A percentile compares a stretch with the other conserved stretches of the same genome.
These are phyloP conservation scores for Nothobranchius furzeri DNA, from an alignment of 2,113 vertebrate genomes.

Conservation along the genomic window DNA sequence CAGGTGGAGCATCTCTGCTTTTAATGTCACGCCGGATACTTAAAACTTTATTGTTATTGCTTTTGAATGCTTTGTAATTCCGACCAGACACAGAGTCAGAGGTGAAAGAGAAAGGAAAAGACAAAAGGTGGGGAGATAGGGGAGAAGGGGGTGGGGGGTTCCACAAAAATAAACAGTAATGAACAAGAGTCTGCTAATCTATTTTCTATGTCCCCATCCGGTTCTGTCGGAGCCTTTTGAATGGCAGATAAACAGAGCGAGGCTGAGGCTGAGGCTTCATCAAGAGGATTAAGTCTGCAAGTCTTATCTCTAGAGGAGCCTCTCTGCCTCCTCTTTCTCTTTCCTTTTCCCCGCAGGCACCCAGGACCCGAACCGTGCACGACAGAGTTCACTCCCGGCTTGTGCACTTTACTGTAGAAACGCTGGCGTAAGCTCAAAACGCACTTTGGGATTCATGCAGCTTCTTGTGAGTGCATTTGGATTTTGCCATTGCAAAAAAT, in stretches of 20 bases:
- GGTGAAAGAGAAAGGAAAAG: too few relatives aligned
- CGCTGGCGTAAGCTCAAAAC: constrained; percentile 19
- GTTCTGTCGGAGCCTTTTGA: constrained; percentile 66
- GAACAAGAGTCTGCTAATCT: constrained; percentile 49
- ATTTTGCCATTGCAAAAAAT: constrained; percentile 15
- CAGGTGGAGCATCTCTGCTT: too few relatives aligned
- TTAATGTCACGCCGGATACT: too few relatives aligned
- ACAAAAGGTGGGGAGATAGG: too few relatives aligned
- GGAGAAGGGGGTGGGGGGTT: too few relatives aligned
- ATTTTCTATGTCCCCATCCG: constrained; percentile 66
- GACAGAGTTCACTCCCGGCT: constrained; percentile 59
- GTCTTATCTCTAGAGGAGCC: constrained; percentile 69
- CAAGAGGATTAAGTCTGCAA: constrained; percentile 71
- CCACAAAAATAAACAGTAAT: too few relatives aligned
- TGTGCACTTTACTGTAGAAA: constrained; percentile 42
- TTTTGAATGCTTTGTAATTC: too few relatives aligned
- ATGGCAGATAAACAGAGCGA: constrained; percentile 72
- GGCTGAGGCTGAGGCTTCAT: constrained; percentile 67
- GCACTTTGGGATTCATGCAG: background rate
- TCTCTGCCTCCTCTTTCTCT: constrained; percentile 59
- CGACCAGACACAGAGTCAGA: too few relatives aligned
- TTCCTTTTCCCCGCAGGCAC: constrained; percentile 38
- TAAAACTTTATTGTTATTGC: too few relatives aligned
- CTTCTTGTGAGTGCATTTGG: background rate
- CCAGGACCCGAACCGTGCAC: constrained; percentile 44